Conservation (phyloP, 1,140 invertebrate genomes). For the Polyergus mexicanus region DNA sequence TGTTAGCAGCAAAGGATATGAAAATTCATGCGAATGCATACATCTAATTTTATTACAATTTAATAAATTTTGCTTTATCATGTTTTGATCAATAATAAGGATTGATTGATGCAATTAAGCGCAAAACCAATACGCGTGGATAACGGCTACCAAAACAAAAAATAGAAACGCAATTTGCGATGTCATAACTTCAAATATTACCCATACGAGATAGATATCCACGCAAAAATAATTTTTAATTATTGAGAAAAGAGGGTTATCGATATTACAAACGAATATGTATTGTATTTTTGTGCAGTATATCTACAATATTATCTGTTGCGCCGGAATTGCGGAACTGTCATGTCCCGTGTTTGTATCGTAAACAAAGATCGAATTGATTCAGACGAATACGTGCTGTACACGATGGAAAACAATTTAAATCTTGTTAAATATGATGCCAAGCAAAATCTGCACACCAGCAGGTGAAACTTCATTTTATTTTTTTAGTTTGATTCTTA, state of each 20-base stretch:
- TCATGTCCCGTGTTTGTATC: constrained; percentile 37
- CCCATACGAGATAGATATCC: background rate
- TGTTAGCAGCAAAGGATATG: background rate
- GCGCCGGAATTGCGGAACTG: constrained; percentile 49
- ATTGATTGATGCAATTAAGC: constrained; percentile 25
- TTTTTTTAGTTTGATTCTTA: constrained; percentile 25
- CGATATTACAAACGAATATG: constrained; percentile 38
- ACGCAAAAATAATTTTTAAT: constrained; percentile 49
- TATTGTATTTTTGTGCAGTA: constrained; percentile 19
- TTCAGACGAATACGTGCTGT: constrained; percentile 38
- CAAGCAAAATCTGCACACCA: constrained; percentile 8
- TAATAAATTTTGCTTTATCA: background rate
- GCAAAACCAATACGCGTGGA: background rate
- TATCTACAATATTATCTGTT: constrained; percentile 58
- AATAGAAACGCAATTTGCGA: background rate
- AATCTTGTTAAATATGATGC: constrained; percentile 55
- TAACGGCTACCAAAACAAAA: background rate
- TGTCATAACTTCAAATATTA: constrained; percentile 35
- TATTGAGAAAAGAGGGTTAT: constrained; percentile 20
- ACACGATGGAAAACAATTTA: constrained; percentile 54
- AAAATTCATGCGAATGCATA: too few species aligned
- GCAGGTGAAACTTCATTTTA: constrained; percentile 20
- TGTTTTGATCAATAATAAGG: background rate
- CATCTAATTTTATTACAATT: too few species aligned
- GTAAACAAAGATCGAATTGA: constrained; percentile 59